Conservation (phyloP, 2,113 vertebrate species). For the Typhlomys cinereus region DNA sequence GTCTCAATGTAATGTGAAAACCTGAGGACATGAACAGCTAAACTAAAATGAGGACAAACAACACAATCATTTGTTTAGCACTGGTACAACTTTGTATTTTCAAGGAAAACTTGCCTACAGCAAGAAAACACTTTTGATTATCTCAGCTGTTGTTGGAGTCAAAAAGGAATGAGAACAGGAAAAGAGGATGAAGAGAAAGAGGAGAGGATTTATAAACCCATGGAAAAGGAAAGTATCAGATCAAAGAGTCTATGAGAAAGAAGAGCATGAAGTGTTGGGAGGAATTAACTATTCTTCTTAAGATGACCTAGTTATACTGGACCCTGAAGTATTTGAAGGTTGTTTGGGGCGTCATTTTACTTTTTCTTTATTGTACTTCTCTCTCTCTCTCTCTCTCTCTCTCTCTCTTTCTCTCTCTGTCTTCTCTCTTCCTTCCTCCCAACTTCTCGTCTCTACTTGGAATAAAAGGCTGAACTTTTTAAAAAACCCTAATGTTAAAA, state of each 20-base stretch:
- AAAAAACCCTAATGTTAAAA: conserved; percentile 20
- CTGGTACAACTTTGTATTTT: neutral
- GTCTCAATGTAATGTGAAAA: neutral
- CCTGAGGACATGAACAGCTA: neutral
- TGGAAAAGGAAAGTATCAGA: neutral
- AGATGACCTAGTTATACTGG: neutral
- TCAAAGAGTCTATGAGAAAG: neutral
- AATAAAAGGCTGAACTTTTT: neutral
- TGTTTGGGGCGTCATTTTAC: neutral
- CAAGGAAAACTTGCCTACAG: neutral
- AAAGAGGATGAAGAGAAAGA: neutral
- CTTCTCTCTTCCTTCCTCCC: neutral
- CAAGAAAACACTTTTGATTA: neutral
- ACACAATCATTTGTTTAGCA: neutral
- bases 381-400: neutral
- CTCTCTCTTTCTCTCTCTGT: neutral
- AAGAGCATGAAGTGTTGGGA: neutral
- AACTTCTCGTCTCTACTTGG: neutral
- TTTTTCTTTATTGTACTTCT: neutral
- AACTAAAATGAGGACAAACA: neutral
- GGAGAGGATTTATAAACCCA: neutral
- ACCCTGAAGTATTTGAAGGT: neutral
- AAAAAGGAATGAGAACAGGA: neutral
- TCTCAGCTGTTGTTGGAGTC: neutral
- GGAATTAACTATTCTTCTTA: neutral